Evolutionary conservation across 2,113 vertebrate species (phyloP).

Genomic region (Myiagra hebetior): DNA sequence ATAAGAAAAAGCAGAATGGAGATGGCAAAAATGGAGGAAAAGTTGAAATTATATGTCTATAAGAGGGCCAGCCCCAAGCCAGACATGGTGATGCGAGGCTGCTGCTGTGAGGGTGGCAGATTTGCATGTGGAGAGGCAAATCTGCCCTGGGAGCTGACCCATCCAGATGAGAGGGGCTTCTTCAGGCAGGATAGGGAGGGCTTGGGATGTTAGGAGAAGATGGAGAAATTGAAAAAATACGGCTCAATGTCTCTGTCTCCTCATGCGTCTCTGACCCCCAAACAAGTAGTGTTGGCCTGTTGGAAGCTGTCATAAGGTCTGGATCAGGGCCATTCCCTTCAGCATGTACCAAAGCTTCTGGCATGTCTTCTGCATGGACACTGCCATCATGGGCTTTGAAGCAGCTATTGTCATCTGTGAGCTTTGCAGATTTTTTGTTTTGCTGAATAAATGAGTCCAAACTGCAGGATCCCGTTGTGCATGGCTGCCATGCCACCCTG

Average conservation of each 20-base stretch:
- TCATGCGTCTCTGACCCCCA: accelerated
- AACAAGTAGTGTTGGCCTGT: accelerated
- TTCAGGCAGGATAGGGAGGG: not conserved
- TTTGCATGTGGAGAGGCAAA: accelerated
- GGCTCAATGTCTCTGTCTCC: accelerated
- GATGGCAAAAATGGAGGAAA: not conserved
- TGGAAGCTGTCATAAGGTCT: not conserved
- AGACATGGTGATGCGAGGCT: accelerated
- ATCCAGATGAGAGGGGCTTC: accelerated
- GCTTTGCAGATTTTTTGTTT: not conserved
- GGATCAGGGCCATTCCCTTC: not conserved
- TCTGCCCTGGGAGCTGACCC: not conserved
- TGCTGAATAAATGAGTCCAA: not conserved
- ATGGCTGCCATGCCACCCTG: accelerated
- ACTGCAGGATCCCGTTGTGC: not conserved
- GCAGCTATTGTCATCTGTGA: not conserved
- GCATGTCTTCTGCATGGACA: not conserved
- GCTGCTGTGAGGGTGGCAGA: not conserved
- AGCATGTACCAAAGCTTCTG: not conserved
- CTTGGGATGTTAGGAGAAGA: not conserved
- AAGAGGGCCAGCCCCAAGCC: not conserved
- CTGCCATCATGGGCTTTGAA: not conserved
- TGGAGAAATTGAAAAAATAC: not conserved
- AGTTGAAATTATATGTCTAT: not conserved
- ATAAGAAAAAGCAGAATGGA: not conserved